Base-by-base conservation (phyloP, 1,140 invertebrate genomes). In the Lucilia sericata region DNA sequence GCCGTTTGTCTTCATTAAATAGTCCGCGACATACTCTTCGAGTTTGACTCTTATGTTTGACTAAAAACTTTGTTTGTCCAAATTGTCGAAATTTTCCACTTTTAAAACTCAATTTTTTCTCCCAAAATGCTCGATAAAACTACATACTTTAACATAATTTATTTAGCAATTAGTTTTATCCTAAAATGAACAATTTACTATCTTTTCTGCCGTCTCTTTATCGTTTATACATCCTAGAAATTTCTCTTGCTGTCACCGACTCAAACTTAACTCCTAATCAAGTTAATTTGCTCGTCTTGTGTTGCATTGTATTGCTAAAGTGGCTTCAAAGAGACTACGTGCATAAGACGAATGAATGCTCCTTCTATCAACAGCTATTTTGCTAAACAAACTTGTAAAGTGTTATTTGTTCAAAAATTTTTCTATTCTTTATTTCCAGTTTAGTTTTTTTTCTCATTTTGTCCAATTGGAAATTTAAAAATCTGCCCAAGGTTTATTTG, bases 391-490 rank as follows among this genome's bases (percentile, higher is more conserved):
- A 42, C 42, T 42, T 42, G 42, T 0, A 7, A 42, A 1, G 5
- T 2, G 42, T 2, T 42, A 5, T 42, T 42, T 42, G 42, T 42
- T 42, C 10, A 42, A 10, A 7, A 42, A 42, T 42, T 42, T 42
- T 2, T 42, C 42, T 42, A 42, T 42, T 42, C 42, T 60, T 60
- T 60, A n/a, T 60, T 17, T 60, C 55, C n/a, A 42, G 42, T 42
- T 42, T 17, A 30, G 25, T 30, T 60, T 60, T 3, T 13, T n/a
- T n/a, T 60, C 12, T n/a, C 55, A 21, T 70, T 70, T 70, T 19
- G n/a, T 25, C 10, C 65, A n/a, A 55, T 21, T 70, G 10, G 65
- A 70, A 70, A 70, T 70, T 70, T 70, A 70, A 70, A 70, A 70
- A 70, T 70, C n/a, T 70, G 9, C 21, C n/a, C 65, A 70, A 70